These are phyloP conservation scores for Strigops habroptila DNA, from an alignment of 2,113 vertebrate genomes.

Conservation along the genomic window DNA sequence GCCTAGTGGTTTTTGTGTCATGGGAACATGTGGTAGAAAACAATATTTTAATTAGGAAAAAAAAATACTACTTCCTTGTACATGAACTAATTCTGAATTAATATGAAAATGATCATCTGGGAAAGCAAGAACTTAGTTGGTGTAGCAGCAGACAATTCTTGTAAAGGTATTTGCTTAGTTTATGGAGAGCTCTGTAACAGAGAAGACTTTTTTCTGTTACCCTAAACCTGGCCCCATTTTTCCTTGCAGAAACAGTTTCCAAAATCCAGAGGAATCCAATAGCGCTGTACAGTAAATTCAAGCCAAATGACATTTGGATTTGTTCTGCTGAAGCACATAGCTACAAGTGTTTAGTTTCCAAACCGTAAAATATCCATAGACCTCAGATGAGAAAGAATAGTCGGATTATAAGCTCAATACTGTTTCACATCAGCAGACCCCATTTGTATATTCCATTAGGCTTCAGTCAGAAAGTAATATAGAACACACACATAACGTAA, in stretches of 20 bases:
- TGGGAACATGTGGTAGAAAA: background rate
- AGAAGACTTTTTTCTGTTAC: background rate
- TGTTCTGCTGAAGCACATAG: background rate
- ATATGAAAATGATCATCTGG: background rate
- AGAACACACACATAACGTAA: background rate
- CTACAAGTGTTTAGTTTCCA: background rate
- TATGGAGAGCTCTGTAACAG: background rate
- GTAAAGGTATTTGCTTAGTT: background rate
- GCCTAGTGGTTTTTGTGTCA: rapidly evolving
- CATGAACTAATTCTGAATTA: background rate
- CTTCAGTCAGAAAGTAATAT: background rate
- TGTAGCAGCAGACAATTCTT: background rate
- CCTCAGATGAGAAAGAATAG: background rate
- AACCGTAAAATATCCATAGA: background rate
- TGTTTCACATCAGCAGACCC: background rate
- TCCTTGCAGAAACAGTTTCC: background rate
- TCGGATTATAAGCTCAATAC: background rate
- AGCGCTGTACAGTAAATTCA: background rate
- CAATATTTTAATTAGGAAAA: background rate
- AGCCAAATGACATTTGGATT: conserved; percentile 17
- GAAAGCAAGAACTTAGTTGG: background rate
- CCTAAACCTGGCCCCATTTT: background rate
- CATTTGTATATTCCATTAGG: background rate
- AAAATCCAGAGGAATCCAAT: background rate
- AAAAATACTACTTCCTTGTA: background rate